Conservation (phyloP, 2,113 vertebrate species). For the Columbina picui region DNA sequence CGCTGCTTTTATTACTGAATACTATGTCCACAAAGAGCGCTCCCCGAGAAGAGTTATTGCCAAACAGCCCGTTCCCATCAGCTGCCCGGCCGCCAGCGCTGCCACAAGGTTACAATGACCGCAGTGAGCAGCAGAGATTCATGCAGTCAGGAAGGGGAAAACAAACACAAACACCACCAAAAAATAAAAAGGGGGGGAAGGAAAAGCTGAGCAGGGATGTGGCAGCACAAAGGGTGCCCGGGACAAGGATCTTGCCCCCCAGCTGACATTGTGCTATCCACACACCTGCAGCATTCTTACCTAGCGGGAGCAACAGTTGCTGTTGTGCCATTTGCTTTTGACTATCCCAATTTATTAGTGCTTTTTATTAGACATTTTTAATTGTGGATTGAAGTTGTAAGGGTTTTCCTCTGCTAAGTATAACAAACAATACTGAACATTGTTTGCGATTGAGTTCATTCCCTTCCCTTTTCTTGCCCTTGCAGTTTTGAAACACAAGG, state of each 20-base stretch:
- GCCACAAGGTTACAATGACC: not conserved
- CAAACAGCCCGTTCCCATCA: not conserved
- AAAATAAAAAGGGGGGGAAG: fast-evolving
- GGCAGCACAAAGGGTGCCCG: not conserved
- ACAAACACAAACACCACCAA: not conserved
- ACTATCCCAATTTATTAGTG: not conserved
- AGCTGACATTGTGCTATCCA: not conserved
- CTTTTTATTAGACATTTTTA: not conserved
- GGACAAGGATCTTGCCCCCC: not conserved
- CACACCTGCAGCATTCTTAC: not conserved
- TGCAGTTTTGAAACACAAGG: not conserved
- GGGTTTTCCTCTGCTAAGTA: not conserved
- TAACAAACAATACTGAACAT: not conserved
- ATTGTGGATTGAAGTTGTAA: not conserved
- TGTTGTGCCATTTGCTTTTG: not conserved
- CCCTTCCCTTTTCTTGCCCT: not conserved
- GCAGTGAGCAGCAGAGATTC: not conserved
- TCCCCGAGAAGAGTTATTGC: not conserved
- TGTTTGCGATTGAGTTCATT: fast-evolving
- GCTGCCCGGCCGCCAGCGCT: fast-evolving
- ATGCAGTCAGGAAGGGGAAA: not conserved
- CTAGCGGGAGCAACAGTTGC: not conserved
- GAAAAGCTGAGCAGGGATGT: not conserved
- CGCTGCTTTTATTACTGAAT: not conserved
- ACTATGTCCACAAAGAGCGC: not conserved